These are phyloP conservation scores for Toxonevra muliebris DNA, from an alignment of 2,888 invertebrate genomes.

Conservation along the genomic window DNA sequence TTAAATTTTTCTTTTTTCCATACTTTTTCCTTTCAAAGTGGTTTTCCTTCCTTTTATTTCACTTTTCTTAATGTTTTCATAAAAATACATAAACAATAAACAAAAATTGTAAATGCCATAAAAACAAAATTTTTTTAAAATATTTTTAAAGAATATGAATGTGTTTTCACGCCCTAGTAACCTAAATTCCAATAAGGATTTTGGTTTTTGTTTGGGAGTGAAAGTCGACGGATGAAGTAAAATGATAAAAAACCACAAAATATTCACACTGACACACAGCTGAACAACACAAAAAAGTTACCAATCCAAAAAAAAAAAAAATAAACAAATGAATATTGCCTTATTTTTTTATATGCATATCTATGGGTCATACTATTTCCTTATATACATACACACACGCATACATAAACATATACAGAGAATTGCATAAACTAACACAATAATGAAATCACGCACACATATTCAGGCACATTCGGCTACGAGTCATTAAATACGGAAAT, in stretches of 20 bases:
- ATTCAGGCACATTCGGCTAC: constrained; percentile 41
- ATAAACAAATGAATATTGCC: constrained; percentile 36
- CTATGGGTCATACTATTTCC: background rate
- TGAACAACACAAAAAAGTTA: background rate
- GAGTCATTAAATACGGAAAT: constrained; percentile 60
- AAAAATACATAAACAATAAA: too few species aligned
- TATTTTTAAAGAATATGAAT: too few species aligned
- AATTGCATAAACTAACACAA: constrained; percentile 29
- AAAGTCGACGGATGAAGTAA: too few species aligned
- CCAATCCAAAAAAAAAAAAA: background rate
- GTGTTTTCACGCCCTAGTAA: too few species aligned
- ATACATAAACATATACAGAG: background rate
- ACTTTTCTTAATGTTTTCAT: too few species aligned
- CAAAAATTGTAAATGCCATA: too few species aligned
- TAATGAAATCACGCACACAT: constrained; percentile 27
- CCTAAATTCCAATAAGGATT: too few species aligned
- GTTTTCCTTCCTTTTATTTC: too few species aligned
- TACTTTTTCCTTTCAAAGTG: too few species aligned
- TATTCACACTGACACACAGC: background rate
- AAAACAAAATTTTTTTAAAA: too few species aligned
- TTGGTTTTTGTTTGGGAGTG: too few species aligned
- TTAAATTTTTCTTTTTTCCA: too few species aligned
- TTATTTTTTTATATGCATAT: background rate
- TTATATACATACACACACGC: background rate
- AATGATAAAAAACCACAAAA: background rate